Evolutionary conservation across 2,113 vertebrate genomes (phyloP), one percentile per base, ranked within the genome.

Genomic region (Cichladusa arquata): DNA sequence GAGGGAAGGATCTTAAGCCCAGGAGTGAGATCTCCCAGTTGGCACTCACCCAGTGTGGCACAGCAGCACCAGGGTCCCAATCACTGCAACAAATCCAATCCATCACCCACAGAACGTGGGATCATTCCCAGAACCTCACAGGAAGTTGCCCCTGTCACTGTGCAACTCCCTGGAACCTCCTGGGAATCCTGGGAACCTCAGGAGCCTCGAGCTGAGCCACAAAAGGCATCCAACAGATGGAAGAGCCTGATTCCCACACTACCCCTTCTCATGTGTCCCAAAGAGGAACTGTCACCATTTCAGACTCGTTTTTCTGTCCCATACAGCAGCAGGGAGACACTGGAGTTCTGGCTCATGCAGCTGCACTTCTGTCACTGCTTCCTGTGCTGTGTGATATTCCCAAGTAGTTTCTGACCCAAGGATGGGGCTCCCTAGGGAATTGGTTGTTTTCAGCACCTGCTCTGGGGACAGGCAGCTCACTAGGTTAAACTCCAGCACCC

Each of bases 1-100:
- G 18, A 71, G 17, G 18, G 28, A 31, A 58, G 44, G n/a, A 14
- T 9, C 6, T 19, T 31, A 33, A 58, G 34, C 8, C 12, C 29
- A 10, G 0, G 7, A 64, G 12, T 10, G 29, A 42, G 34, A 38
- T 36, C 8, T n/a, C 23, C 26, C 2, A 0, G 4, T 4, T 3
- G 58, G 9, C 76, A 67, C 25, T 17, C 25, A 24, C 2, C 4
- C 38, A 4, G 6, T 36, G 14, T 16, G 72, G 44, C 67, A 82
- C 24, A 16, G 56, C 22, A 56, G n/a, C 36, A 47, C 13, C 5
- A 15, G 64, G 7, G 12, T 25, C 60, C 45, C 31, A 44, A 2
- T 13, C 14, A 22, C 20, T 36, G 18, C 31, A 57, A 36, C 26
- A 78, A 65, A 47, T 40, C 14, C 60, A 65, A 11, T 26, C 25